Evolutionary conservation across 2,797 vertebrate genomes (phyloP).

Genomic region (Ibycter americanus): DNA sequence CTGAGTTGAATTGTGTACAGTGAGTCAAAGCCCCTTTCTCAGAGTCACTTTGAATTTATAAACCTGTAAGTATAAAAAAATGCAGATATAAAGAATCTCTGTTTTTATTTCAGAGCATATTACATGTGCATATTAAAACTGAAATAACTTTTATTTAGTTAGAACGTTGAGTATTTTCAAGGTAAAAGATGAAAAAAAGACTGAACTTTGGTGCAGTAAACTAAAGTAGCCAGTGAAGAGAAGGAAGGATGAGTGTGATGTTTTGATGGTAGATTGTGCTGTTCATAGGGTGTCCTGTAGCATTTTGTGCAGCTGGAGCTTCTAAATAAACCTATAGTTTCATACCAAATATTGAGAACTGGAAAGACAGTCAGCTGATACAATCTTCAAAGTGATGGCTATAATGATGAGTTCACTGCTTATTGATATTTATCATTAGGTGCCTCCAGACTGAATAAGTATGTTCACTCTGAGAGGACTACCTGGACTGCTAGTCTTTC

Average conservation of each 20-base stretch:
- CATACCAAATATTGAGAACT: background rate
- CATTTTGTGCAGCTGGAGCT: background rate
- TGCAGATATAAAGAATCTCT: background rate
- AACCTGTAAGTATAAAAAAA: background rate
- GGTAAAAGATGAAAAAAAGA: background rate
- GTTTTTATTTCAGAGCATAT: background rate
- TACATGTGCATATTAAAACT: background rate
- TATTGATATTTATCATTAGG: background rate
- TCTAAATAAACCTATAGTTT: background rate
- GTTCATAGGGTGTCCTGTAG: background rate
- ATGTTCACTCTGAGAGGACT: background rate
- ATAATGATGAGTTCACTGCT: background rate
- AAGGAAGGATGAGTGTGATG: background rate
- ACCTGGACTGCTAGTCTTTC: background rate
- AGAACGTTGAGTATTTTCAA: background rate
- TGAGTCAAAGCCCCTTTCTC: background rate
- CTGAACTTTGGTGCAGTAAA: background rate
- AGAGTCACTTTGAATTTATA: background rate
- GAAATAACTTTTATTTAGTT: background rate
- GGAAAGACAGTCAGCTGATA: background rate
- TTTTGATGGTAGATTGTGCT: background rate
- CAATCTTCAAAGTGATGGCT: background rate
- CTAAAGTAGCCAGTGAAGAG: background rate
- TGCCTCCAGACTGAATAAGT: background rate
- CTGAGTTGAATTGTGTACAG: background rate